Conservation (phyloP, 2,113 vertebrate species). For the Diglossa brunneiventris region DNA sequence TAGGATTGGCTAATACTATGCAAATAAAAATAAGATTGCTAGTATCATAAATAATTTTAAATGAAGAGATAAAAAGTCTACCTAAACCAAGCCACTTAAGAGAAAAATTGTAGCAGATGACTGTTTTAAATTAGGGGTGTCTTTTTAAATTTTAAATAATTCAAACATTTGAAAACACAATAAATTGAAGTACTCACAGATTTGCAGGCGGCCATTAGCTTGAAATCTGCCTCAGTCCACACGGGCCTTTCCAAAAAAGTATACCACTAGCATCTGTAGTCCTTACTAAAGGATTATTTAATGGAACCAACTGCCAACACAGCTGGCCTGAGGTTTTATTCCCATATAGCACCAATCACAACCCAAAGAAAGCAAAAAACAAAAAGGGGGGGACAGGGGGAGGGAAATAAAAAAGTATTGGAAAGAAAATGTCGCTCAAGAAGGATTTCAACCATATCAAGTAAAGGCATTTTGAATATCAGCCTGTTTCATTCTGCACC, state of each 20-base stretch:
- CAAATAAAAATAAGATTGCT: not conserved
- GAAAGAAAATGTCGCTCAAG: slow-evolving; percentile 53
- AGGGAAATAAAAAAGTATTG: slow-evolving; percentile 33
- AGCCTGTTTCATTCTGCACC: slow-evolving; percentile 56
- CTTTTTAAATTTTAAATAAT: not conserved
- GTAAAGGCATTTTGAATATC: slow-evolving; percentile 46
- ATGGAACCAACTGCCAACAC: slow-evolving; percentile 80
- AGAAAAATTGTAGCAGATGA: not conserved
- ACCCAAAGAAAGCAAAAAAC: slow-evolving; percentile 71
- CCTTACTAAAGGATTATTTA: slow-evolving; percentile 60
- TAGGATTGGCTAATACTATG: not conserved
- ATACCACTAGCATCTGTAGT: slow-evolving; percentile 67
- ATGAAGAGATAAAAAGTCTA: not conserved
- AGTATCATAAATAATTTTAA: not conserved
- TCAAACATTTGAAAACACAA: slow-evolving; percentile 11
- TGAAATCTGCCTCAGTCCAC: slow-evolving; percentile 77
- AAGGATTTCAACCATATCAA: slow-evolving; percentile 60
- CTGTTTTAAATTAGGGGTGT: not conserved
- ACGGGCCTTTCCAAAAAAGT: slow-evolving; percentile 72
- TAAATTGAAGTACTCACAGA: slow-evolving; percentile 87
- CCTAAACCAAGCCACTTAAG: not conserved
- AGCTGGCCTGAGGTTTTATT: slow-evolving; percentile 95
- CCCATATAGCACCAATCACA: slow-evolving; percentile 81
- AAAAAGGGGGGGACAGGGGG: accelerated
- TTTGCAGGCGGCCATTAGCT: slow-evolving; percentile 74